Conservation (phyloP, 2,888 invertebrate genomes). For the Gerris lacustris region DNA sequence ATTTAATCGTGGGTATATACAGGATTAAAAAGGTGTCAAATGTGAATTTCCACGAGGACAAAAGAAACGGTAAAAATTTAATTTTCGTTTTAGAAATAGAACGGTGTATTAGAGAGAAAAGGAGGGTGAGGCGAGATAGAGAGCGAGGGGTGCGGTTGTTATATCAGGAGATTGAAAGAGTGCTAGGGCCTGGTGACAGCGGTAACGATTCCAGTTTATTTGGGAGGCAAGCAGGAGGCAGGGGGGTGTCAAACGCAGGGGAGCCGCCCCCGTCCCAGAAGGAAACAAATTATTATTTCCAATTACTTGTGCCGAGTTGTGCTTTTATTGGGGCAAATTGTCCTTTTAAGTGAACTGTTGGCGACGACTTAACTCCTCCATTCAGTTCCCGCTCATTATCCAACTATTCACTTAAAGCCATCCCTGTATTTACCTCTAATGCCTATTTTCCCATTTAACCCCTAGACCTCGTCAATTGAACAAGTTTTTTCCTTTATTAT, state of each 20-base stretch:
- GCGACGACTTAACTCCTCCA: not conserved
- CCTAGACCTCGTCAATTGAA: not conserved
- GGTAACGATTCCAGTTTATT: slow-evolving; percentile 5
- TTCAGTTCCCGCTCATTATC: slow-evolving; percentile 2
- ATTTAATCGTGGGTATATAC: too few relatives aligned
- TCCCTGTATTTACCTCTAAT: slow-evolving; percentile 5
- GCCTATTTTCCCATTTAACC: slow-evolving; percentile 1
- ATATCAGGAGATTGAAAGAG: too few relatives aligned
- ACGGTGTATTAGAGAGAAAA: too few relatives aligned
- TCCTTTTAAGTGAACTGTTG: slow-evolving; percentile 3
- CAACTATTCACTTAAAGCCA: slow-evolving; percentile 3
- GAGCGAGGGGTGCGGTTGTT: too few relatives aligned
- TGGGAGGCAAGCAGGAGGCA: not conserved
- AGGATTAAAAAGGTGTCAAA: too few relatives aligned
- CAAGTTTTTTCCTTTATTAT: not conserved
- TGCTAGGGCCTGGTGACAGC: not conserved
- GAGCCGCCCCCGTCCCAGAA: not conserved
- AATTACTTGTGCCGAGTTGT: slow-evolving; percentile 3
- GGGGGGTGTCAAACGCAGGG: slow-evolving; percentile 5
- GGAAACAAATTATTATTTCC: slow-evolving; percentile 5
- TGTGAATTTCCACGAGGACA: too few relatives aligned
- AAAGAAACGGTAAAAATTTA: too few relatives aligned
- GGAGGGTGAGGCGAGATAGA: too few relatives aligned
- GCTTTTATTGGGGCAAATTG: slow-evolving; percentile 3
- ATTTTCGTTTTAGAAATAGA: too few relatives aligned